Evolutionary conservation across 2,888 invertebrate species (phyloP).

Genomic region (Lepidocyrtoides sp.): DNA sequence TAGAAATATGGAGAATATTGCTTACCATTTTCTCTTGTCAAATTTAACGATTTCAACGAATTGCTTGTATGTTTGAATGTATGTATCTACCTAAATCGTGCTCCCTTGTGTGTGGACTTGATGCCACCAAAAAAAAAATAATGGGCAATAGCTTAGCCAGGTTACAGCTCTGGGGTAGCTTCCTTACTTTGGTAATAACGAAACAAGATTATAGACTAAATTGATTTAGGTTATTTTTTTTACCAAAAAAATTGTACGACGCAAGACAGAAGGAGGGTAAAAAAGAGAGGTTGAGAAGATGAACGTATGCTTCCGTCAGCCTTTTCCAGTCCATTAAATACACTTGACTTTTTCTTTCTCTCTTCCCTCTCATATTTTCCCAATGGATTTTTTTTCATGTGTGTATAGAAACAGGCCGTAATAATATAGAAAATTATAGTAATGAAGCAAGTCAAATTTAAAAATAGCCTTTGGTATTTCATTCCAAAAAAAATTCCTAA

Average conservation of each 20-base stretch:
- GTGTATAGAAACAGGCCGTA: not conserved
- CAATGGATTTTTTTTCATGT: conserved; percentile 11
- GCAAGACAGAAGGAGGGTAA: conserved; percentile 11
- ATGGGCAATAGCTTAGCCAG: not conserved
- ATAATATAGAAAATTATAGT: conserved; percentile 63
- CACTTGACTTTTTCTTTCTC: conserved; percentile 65
- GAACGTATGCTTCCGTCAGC: conserved; percentile 78
- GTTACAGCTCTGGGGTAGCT: not conserved
- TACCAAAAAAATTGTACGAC: not conserved
- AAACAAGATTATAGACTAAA: conserved; percentile 45
- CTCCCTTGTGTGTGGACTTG: not conserved
- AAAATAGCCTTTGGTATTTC: not conserved
- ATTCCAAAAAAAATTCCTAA: not conserved
- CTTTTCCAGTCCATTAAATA: conserved; percentile 80
- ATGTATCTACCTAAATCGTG: not conserved
- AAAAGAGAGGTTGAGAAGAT: conserved; percentile 18
- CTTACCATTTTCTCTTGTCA: too few relatives aligned
- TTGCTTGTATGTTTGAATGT: not conserved
- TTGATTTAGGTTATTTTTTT: conserved; percentile 41
- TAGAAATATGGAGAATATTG: too few relatives aligned
- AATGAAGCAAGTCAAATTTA: conserved; percentile 48
- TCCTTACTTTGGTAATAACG: not conserved
- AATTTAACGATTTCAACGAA: not conserved
- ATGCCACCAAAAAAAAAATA: too few relatives aligned
- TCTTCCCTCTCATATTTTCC: not conserved